Conservation (phyloP, 2,888 invertebrate genomes). For the Cryptocephalus primarius region DNA sequence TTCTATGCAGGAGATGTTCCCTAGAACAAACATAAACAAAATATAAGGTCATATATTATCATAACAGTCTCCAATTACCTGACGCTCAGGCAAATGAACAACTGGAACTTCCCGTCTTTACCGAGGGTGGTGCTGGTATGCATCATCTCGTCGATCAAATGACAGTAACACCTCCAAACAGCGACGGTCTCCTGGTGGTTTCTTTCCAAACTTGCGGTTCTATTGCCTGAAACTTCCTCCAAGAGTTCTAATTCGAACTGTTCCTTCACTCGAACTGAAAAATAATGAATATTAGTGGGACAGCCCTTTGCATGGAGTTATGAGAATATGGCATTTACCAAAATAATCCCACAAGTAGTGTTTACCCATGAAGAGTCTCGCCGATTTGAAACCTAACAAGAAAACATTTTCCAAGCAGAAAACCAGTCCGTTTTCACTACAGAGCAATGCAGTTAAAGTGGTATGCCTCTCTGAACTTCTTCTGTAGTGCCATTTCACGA, state of each 20-base stretch:
- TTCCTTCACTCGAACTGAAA: conserved; percentile 52
- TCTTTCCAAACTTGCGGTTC: conserved; percentile 34
- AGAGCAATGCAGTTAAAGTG: conserved; percentile 81
- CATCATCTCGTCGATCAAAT: conserved; percentile 80
- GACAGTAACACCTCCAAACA: conserved; percentile 80
- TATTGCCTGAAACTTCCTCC: conserved; percentile 43
- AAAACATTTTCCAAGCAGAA: conserved; percentile 91
- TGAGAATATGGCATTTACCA: conserved; percentile 42
- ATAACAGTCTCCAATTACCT: conserved; percentile 46
- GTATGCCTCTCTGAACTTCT: conserved; percentile 74
- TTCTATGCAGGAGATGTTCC: conserved; percentile 80
- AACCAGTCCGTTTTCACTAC: conserved; percentile 92
- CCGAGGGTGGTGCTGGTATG: conserved; percentile 78
- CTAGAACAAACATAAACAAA: conserved; percentile 41
- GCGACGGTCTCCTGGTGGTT: conserved; percentile 43
- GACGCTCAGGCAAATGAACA: conserved; percentile 87
- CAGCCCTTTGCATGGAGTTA: neutral
- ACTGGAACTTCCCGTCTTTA: conserved; percentile 96
- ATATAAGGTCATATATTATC: neutral
- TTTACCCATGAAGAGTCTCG: conserved; percentile 84
- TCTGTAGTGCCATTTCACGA: conserved; percentile 93
- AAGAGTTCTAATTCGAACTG: conserved; percentile 64
- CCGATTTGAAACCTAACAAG: conserved; percentile 88
- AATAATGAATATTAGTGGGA: neutral
- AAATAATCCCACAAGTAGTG: conserved; percentile 98